These are phyloP conservation scores for Scaptodrosophila latifasciaeformis DNA, from an alignment of 2,888 invertebrate genomes.

Conservation along the genomic window DNA sequence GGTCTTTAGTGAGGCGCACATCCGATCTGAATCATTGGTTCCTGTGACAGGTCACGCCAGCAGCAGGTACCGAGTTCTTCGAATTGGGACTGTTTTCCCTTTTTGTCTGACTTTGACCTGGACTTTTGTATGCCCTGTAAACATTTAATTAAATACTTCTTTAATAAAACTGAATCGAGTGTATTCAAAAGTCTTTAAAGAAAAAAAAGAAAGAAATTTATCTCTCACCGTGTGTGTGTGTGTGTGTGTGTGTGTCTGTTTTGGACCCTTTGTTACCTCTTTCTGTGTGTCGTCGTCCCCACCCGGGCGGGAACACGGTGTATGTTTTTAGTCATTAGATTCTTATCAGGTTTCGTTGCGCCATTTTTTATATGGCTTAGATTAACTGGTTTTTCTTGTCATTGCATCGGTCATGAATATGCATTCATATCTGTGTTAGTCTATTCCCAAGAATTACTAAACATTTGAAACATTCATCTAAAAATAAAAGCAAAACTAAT, in stretches of 20 bases:
- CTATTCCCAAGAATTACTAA: not conserved
- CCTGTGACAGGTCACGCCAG: slow-evolving; percentile 3
- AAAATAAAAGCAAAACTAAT: no score
- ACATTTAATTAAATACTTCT: no score
- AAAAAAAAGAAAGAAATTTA: no score
- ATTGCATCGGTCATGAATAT: slow-evolving; percentile 17
- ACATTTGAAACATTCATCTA: no score
- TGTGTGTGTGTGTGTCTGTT: no score
- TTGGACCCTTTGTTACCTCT: no score
- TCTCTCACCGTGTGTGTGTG: no score
- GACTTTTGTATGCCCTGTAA: no score
- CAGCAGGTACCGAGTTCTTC: slow-evolving; percentile 10
- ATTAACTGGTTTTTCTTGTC: slow-evolving; percentile 45
- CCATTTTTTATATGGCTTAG: slow-evolving; percentile 24
- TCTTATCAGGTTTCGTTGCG: slow-evolving; percentile 52
- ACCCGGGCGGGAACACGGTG: no score
- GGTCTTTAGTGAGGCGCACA: slow-evolving; percentile 46
- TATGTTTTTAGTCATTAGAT: slow-evolving; percentile 42
- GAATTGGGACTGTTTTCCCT: slow-evolving; percentile 1
- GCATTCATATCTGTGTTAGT: slow-evolving; percentile 13
- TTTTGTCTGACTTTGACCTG: slow-evolving; percentile 23
- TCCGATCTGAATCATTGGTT: slow-evolving; percentile 46
- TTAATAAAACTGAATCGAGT: no score
- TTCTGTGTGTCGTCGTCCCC: no score
- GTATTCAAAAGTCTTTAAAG: no score